Base-by-base conservation (phyloP, 2,888 invertebrate species). In the Shargacucullia verbasci region DNA sequence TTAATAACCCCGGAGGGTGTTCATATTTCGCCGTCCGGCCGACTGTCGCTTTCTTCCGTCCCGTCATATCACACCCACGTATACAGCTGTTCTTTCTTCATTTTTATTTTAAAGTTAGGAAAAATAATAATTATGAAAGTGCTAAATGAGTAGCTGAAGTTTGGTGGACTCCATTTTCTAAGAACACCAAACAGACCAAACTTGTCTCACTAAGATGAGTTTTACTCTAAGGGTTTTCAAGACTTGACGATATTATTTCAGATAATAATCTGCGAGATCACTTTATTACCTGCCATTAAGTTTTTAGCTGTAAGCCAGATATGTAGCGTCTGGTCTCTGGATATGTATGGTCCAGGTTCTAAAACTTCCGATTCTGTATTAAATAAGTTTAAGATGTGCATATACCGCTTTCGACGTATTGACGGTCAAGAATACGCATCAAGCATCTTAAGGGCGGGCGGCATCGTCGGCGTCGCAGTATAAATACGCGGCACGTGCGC, bases 401-500 rank as follows among this genome's bases (percentile, higher is more conserved):
- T 65, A 14, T 35, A 41, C 40, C 29, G 47, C 46, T 66, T 72
- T 43, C 53, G 52, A 46, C 12, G 12, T 44, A 34, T 74, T 57
- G 72, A 60, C 66, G 72, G 72, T 75, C 68, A 73, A 75, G 75
- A 72, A 72, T 73, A 73, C 73, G 73, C 68, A 59, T 59, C 72
- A 12, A 45, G 20, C 50, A 46, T 27, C 48, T 35, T 67, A 72
- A 67, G 81, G 85, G 86, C 83, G 84, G 85, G 83, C 85, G 85
- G 72, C 78, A 72, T 62, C 66, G 65, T 58, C 59, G 72, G 63
- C 74, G 71, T 75, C 81, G 74, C 81, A 83, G 87, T 91, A 91
- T 91, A 91, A 92, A 93, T 92, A 92, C 89, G 74, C 76, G 82
- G 88, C 93, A 92, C 93, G 93, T 92, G 93, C 90, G 91, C 84